A percentile compares a stretch with the other conserved stretches of the same genome.
These are phyloP conservation scores for Bos javanicus DNA, from an alignment of 2,113 vertebrate genomes.

Conservation along the genomic window DNA sequence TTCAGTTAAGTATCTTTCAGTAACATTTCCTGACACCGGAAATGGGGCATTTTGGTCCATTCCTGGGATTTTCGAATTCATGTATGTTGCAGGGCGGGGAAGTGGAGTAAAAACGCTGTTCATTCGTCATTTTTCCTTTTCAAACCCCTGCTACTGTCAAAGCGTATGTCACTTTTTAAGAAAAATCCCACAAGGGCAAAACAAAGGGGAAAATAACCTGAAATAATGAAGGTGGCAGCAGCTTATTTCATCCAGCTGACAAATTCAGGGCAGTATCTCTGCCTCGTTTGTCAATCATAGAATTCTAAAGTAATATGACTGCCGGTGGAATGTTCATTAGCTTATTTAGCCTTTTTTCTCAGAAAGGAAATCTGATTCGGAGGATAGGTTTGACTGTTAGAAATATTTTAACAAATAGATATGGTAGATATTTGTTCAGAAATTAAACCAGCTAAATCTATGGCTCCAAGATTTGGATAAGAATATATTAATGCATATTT, in stretches of 20 bases:
- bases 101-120: neutral
- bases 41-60: neutral
- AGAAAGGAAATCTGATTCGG: neutral
- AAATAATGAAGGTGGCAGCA: neutral
- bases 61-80: neutral
- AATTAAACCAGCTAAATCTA: neutral
- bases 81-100: neutral
- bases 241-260: neutral
- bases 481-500: neutral
- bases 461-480: neutral
- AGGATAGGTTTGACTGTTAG: neutral
- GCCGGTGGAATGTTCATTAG: neutral
- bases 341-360: neutral
- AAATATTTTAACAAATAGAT: neutral
- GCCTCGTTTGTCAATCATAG: neutral
- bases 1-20: neutral
- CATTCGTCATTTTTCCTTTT: neutral
- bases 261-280: neutral
- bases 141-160: neutral
- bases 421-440: neutral
- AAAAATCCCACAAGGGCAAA: neutral
- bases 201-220: neutral
- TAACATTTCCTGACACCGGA: neutral
- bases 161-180: neutral
- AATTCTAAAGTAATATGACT: neutral